A percentile compares a stretch with the other conserved stretches of the same genome.
Conservation (phyloP, 1,140 invertebrate genomes). For the Chlorops oryzae region DNA sequence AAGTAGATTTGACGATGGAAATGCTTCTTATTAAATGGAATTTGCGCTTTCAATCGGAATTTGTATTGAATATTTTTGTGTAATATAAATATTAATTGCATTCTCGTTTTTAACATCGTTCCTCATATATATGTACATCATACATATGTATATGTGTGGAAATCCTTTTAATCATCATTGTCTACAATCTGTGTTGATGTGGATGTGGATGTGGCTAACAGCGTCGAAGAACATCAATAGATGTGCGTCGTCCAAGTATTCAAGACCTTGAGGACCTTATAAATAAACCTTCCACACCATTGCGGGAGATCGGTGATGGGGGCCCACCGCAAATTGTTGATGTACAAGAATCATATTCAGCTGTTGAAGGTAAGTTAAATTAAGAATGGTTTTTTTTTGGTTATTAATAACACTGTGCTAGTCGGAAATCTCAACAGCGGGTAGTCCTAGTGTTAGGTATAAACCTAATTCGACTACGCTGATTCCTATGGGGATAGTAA, state of each 20-base stretch:
- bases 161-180: background rate
- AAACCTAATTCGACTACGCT: no score
- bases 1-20: no score
- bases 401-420: no score
- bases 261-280: slow-evolving; percentile 83
- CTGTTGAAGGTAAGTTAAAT: slow-evolving; percentile 73
- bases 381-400: background rate
- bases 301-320: slow-evolving; percentile 66
- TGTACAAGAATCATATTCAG: slow-evolving; percentile 83
- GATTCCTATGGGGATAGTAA: no score
- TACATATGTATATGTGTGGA: background rate
- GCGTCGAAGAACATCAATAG: slow-evolving; percentile 78
- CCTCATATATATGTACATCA: background rate
- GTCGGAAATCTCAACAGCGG: no score
- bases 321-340: slow-evolving; percentile 83
- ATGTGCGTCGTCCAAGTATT: slow-evolving; percentile 76
- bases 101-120: background rate
- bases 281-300: slow-evolving; percentile 84
- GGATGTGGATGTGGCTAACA: no score
- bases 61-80: background rate
- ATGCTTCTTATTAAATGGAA: no score
- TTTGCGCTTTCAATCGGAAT: no score
- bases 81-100: background rate
- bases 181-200: no score
- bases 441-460: background rate